A percentile compares a stretch with the other conserved stretches of the same genome.
Evolutionary conservation across 2,113 vertebrate species (phyloP).

Genomic region (Perognathus longimembris): DNA sequence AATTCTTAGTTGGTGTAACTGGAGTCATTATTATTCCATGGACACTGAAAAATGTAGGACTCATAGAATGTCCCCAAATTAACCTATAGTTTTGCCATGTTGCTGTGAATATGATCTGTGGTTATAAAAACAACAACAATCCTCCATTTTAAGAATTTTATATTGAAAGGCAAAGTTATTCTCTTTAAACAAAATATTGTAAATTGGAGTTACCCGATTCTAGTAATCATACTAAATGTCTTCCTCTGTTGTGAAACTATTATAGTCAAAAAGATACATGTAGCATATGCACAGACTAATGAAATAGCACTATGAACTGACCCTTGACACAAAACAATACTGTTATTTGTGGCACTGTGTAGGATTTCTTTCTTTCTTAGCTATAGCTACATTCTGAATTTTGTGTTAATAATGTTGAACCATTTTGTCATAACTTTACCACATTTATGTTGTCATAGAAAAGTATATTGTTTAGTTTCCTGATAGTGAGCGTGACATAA

Average conservation of each 20-base stretch:
- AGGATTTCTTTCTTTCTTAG: fast-evolving
- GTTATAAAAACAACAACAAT: not conserved
- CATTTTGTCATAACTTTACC: not conserved
- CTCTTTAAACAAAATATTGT: conserved; percentile 9
- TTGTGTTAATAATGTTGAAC: not conserved
- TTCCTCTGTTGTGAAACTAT: not conserved
- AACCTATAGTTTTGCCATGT: not conserved
- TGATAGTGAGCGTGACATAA: not conserved
- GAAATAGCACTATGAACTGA: not conserved
- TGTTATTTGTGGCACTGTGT: not conserved
- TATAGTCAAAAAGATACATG: not conserved
- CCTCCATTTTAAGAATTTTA: not conserved
- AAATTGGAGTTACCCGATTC: not conserved
- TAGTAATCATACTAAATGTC: not conserved
- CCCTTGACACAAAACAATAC: not conserved
- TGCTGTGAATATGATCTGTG: conserved; percentile 39
- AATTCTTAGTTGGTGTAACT: conserved; percentile 22
- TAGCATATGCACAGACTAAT: not conserved
- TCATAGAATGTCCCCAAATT: not conserved
- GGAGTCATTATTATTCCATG: not conserved
- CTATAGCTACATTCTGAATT: not conserved
- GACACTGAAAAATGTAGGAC: not conserved
- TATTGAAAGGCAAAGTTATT: not conserved
- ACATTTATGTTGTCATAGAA: not conserved
- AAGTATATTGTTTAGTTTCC: not conserved